Conservation (phyloP, 2,888 invertebrate genomes). For the Sminthurinus aureus region DNA sequence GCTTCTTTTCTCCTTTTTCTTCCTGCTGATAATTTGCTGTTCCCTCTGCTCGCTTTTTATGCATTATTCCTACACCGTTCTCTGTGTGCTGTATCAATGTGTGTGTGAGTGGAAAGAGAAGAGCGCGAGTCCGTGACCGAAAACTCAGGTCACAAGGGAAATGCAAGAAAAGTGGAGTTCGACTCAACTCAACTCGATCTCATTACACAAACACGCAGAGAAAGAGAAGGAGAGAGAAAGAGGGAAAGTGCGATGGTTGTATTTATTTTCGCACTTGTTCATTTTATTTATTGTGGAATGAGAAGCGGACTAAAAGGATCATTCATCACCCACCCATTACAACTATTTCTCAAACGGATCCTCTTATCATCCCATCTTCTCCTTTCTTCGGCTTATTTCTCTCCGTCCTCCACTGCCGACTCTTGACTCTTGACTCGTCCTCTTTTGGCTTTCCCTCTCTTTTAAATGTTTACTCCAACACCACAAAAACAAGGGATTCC, state of each 20-base stretch:
- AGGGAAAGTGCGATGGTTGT: too few species aligned
- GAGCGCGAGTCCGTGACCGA: conserved; percentile 10
- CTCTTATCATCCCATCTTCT: not conserved
- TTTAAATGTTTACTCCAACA: not conserved
- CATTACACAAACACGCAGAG: not conserved
- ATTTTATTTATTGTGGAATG: conserved; percentile 1
- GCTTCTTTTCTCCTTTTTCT: not conserved
- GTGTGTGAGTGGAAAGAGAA: not conserved
- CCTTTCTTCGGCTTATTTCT: too few species aligned
- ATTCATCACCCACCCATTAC: conserved; percentile 36
- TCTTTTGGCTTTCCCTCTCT: not conserved
- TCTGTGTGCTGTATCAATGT: not conserved
- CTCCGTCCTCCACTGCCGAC: not conserved
- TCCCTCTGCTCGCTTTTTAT: not conserved
- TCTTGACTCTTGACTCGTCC: not conserved
- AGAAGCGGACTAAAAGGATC: conserved; percentile 28
- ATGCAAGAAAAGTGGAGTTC: conserved; percentile 23
- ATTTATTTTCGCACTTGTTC: conserved; percentile 1
- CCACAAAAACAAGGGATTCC: too few species aligned
- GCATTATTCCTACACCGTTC: not conserved
- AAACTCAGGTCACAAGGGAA: conserved; percentile 33
- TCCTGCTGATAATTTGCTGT: not conserved
- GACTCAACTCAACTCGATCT: conserved; percentile 18
- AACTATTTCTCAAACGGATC: conserved; percentile 28
- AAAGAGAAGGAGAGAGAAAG: not conserved